Base-by-base conservation (phyloP, 2,113 vertebrate species). In the Triplophysa rosa region DNA sequence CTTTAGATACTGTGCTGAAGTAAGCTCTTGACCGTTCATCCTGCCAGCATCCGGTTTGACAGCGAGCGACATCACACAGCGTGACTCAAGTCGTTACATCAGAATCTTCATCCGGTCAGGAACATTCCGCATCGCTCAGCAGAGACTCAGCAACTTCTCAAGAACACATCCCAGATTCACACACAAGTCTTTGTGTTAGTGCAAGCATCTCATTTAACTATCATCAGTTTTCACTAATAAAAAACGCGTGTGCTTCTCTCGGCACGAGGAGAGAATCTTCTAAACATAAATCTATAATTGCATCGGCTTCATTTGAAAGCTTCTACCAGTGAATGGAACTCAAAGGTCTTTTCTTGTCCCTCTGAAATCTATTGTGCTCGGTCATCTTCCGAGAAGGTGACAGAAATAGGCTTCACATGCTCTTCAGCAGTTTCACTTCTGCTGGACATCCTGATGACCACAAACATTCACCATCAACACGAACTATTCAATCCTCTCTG, bases 341-440 rank as follows among this genome's bases (percentile, higher is more conserved):
- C 21, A 67, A 52, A 1, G 9, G 23, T 68, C 21, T 16, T 26
- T n/a, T 0, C 10, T n/a, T 70, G 11, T 37, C 6, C 68, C 9
- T 17, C 66, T 8, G 47, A 19, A 29, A 33, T 70, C 54, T n/a
- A 58, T 21, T 10, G 4, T 8, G 11, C 68, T 33, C 1, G 8
- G 8, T 54, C 67, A 69, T 54, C 47, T 29, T 54, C 24, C 5
- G 26, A 70, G 49, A 70, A n/a, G 1, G 4, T 33, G 24, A 21
- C 19, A 8, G 9, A 56, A 70, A 21, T 29, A 33, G 10, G 11
- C 2, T 58, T 37, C 68, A 42, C 54, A 17, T 61, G 54, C 66
- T 45, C 49, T n/a, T 58, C 5, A n/a, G 29, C 59, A 42, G 67
- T 68, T 79, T 42, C 68, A 65, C 78, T 72, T 73, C 62, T 14